Percentiles rank a stretch among this genome's conserved stretches.
These are phyloP conservation scores for Leuciscus idus DNA, from an alignment of 2,113 vertebrate species.

Conservation along the genomic window DNA sequence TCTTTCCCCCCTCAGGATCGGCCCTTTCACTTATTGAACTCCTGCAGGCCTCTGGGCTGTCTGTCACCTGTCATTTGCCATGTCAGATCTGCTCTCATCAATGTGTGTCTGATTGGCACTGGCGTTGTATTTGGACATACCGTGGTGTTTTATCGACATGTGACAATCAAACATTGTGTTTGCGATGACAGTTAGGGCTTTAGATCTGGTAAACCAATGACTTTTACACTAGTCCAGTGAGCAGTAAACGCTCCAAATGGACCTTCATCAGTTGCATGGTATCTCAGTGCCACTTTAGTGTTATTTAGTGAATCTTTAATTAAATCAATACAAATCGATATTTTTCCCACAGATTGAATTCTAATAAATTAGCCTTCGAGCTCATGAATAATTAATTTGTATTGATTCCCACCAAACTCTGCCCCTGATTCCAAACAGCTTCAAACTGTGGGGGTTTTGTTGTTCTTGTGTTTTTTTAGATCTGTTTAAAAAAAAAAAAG, in stretches of 20 bases:
- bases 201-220: background rate
- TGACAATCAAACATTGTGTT: background rate
- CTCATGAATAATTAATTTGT: background rate
- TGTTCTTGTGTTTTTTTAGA: too few relatives aligned
- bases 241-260: background rate
- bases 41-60: background rate
- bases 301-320: background rate
- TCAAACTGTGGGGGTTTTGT: background rate
- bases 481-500: background rate
- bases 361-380: background rate
- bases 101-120: conserved; percentile 5
- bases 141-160: background rate
- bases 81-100: background rate
- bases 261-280: background rate
- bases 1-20: background rate
- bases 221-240: background rate
- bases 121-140: background rate
- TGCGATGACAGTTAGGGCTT: background rate
- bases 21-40: conserved; percentile 8
- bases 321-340: background rate
- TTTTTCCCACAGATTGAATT: background rate
- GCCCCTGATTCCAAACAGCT: background rate
- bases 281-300: background rate
- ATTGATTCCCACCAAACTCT: background rate
- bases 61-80: background rate